Base-by-base conservation (phyloP, 2,888 invertebrate genomes). In the Disparrhopalites patrizii region DNA sequence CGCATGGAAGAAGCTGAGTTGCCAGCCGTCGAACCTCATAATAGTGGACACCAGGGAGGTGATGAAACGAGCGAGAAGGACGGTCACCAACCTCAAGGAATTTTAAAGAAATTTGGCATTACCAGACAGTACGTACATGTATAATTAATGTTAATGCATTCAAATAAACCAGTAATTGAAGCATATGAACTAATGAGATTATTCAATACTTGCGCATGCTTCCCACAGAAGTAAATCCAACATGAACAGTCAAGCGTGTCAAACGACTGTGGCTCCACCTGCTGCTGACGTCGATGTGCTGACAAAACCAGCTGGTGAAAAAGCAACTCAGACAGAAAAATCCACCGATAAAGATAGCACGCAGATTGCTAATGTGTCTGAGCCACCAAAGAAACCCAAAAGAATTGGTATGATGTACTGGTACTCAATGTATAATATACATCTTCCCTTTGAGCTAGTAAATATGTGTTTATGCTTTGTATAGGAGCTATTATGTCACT, bases 71-170 rank as follows among this genome's bases (percentile, higher is more conserved):
- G 30, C 3, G 47, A 28, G 3, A 30, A 2, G 18, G 28, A 27
- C 15, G 47, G 13, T n/a, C 10, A 25, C 3, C 25, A 25, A 18
- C 56, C 47, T 10, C 64, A 64, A 23, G 64, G 64, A 56, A 64
- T 64, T 8, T 20, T 64, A 20, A 64, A 64, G 40, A 62, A 62
- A n/a, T 64, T 57, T 30, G 56, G 56, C 20, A 31, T 55, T 15
- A 43, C 57, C 1, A 56, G 47, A 57, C 47, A 47, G 64, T 64
- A 64, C 47, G 43, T 47, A n/a, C n/a, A n/a, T 47, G 3, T 2
- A 3, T 47, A 3, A 8, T 20, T 47, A 36, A 36, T 36, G 36
- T 36, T 15, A 36, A 36, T 36, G 38, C 10, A 15, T n/a, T n/a
- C n/a, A n/a, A n/a, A n/a, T n/a, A n/a, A n/a, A n/a, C n/a, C n/a